Conservation (phyloP, 2,888 invertebrate species). For the Lycaena phlaeas region DNA sequence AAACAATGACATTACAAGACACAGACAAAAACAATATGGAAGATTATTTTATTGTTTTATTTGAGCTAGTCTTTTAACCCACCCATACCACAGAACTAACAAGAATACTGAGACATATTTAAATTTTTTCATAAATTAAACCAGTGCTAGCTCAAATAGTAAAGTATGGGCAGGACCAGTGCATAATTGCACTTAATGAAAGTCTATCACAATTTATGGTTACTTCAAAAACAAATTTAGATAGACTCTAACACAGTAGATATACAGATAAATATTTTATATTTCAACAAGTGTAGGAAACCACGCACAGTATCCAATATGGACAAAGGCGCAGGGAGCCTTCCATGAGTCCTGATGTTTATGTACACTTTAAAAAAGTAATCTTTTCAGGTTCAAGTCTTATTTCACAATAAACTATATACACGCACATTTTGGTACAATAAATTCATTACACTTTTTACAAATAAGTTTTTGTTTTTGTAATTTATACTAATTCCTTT, state of each 20-base stretch:
- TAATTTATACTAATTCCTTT: slow-evolving; percentile 52
- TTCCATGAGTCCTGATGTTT: slow-evolving; percentile 59
- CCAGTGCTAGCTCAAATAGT: slow-evolving; percentile 56
- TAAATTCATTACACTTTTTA: slow-evolving; percentile 73
- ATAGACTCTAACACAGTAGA: slow-evolving; percentile 57
- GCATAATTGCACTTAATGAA: slow-evolving; percentile 36
- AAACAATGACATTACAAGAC: slow-evolving; percentile 46
- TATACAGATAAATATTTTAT: slow-evolving; percentile 69
- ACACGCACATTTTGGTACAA: slow-evolving; percentile 70
- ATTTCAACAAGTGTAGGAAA: slow-evolving; percentile 66
- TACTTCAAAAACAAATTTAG: slow-evolving; percentile 64
- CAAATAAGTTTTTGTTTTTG: slow-evolving; percentile 68
- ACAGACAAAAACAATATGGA: slow-evolving; percentile 28
- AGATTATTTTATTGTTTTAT: slow-evolving; percentile 25
- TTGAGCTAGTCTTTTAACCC: slow-evolving; percentile 57
- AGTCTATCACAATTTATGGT: slow-evolving; percentile 70
- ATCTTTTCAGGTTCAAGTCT: slow-evolving; percentile 61
- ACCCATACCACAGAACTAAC: slow-evolving; percentile 39
- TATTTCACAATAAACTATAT: slow-evolving; percentile 70
- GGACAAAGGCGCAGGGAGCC: slow-evolving; percentile 57
- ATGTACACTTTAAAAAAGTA: slow-evolving; percentile 69
- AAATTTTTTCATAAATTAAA: slow-evolving; percentile 34
- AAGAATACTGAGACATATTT: slow-evolving; percentile 10
- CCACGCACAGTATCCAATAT: slow-evolving; percentile 65
- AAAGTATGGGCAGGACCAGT: slow-evolving; percentile 35